Conservation (phyloP, 1,140 invertebrate species). For the Andrena cerasifolii region DNA sequence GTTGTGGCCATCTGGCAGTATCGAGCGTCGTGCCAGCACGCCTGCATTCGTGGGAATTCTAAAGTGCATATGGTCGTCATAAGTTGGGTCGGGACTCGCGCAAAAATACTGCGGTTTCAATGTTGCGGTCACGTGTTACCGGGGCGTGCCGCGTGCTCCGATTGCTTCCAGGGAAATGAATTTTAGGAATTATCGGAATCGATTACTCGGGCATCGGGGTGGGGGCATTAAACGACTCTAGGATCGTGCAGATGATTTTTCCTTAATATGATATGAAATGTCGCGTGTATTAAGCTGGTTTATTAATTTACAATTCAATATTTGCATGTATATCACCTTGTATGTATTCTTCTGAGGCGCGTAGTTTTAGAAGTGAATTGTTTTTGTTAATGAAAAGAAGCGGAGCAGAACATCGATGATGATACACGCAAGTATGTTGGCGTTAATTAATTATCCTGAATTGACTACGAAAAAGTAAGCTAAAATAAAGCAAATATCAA, state of each 20-base stretch:
- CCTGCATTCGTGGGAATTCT: conserved; percentile 38
- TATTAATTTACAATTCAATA: too few species aligned
- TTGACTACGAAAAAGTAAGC: too few species aligned
- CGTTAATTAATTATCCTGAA: too few species aligned
- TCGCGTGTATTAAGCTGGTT: background rate
- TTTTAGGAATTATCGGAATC: conserved; percentile 18
- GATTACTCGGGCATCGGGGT: background rate
- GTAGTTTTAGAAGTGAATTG: too few species aligned
- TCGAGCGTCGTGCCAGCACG: conserved; percentile 22
- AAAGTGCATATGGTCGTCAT: conserved; percentile 34
- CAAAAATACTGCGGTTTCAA: conserved; percentile 46
- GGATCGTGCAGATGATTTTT: background rate
- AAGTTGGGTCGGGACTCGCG: conserved; percentile 18
- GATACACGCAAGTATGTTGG: too few species aligned
- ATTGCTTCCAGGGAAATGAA: background rate
- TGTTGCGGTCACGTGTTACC: conserved; percentile 30
- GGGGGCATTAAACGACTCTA: background rate
- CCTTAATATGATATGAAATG: background rate
- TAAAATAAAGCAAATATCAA: too few species aligned
- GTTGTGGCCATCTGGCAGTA: background rate
- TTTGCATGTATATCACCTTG: too few species aligned
- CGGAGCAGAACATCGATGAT: background rate
- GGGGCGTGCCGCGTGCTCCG: background rate
- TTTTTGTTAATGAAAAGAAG: too few species aligned
- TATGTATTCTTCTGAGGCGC: too few species aligned